Evolutionary conservation across 2,113 vertebrate species (phyloP).

Genomic region (Podiceps cristatus): DNA sequence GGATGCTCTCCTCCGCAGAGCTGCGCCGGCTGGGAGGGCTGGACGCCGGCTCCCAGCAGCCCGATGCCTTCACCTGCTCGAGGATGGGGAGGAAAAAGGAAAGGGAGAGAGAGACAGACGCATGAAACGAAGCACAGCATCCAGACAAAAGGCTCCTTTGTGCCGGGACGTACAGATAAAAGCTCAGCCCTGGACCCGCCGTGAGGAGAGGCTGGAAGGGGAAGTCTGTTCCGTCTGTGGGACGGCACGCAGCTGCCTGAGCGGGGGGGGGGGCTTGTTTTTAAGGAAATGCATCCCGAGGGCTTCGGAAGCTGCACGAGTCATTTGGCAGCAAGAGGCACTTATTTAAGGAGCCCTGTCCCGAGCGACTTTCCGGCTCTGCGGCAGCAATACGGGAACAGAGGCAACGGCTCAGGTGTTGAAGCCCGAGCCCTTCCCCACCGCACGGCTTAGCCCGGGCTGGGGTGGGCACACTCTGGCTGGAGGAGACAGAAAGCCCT

Average conservation of each 20-base stretch:
- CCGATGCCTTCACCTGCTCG: background rate
- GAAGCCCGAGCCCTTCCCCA: background rate
- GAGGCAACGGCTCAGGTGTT: background rate
- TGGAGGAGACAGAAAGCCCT: background rate
- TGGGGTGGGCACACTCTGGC: background rate
- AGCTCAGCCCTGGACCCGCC: background rate
- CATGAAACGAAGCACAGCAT: background rate
- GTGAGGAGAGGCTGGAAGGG: background rate
- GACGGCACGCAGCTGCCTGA: background rate
- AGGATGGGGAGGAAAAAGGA: fast-evolving
- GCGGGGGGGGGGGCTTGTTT: background rate
- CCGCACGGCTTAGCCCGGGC: fast-evolving
- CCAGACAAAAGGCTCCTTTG: background rate
- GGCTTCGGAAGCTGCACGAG: background rate
- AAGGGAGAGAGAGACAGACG: background rate
- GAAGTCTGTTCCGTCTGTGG: background rate
- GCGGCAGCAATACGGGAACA: fast-evolving
- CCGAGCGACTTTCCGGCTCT: background rate
- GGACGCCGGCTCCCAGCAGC: background rate
- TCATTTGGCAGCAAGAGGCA: background rate
- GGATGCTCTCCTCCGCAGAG: slow-evolving; percentile 18
- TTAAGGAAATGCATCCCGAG: background rate
- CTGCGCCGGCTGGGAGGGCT: background rate
- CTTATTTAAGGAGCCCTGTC: background rate
- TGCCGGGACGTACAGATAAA: background rate